These are phyloP conservation scores for Beaufortia kweichowensis DNA, from an alignment of 2,113 vertebrate species.

Conservation along the genomic window DNA sequence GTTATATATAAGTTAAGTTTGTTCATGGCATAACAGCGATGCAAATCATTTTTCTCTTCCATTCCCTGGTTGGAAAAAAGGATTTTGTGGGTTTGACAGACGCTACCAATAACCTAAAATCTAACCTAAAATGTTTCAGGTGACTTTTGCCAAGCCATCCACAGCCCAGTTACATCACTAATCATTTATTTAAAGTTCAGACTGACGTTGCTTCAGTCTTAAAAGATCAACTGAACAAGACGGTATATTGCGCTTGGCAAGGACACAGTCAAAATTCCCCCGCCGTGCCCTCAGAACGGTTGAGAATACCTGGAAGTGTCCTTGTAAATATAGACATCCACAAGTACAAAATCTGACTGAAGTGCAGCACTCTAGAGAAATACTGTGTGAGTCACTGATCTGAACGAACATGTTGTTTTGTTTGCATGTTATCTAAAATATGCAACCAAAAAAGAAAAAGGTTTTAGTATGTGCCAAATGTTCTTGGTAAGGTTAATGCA, in stretches of 20 bases:
- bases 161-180: conserved; percentile 13
- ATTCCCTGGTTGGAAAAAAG: not conserved
- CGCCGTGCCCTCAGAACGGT: not conserved
- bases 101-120: not conserved
- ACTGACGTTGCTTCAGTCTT: not conserved
- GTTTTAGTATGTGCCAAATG: not conserved
- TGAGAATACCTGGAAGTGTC: conserved; percentile 46
- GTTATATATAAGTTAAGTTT: not conserved
- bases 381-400: conserved; percentile 25
- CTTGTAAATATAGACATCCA: conserved; percentile 37
- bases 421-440: not conserved
- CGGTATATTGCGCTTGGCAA: conserved; percentile 22
- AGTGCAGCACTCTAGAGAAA: conserved; percentile 1
- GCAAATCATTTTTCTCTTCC: not conserved
- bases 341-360: conserved; percentile 1
- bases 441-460: not conserved
- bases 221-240: not conserved
- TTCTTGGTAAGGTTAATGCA: conserved; percentile 7
- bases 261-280: not conserved
- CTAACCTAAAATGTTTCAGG: not conserved
- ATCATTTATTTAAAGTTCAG: conserved; percentile 2
- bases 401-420: not conserved
- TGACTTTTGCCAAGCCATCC: not conserved
- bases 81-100: not conserved
- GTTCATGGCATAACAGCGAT: no score